phyloP scores from a whole-genome alignment of 2,113 vertebrate genomes.

The Salminus brasiliensis region DNA sequence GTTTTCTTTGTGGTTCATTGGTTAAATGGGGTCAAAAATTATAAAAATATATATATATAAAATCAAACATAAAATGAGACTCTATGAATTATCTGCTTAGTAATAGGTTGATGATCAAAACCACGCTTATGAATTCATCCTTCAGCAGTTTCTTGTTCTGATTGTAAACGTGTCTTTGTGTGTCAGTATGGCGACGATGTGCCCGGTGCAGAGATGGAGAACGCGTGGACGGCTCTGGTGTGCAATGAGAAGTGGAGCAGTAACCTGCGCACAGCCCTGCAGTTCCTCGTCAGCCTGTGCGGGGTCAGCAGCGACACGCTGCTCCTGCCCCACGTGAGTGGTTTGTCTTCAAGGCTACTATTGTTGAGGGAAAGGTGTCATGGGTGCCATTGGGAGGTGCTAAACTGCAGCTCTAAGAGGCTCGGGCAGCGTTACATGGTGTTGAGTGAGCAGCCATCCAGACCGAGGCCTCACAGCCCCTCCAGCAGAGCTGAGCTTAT shows the following conservation, averaged over 20 bases:
- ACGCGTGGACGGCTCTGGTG: conserved; percentile 94
- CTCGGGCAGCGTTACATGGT: too few species aligned
- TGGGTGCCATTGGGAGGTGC: background rate
- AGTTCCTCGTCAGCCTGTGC: conserved; percentile 95
- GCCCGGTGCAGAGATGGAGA: conserved; percentile 94
- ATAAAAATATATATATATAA: too few species aligned
- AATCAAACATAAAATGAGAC: too few species aligned
- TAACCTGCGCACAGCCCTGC: conserved; percentile 89
- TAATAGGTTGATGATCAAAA: too few species aligned
- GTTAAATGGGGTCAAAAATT: too few species aligned
- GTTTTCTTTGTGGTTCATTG: too few species aligned
- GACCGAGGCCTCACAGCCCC: background rate
- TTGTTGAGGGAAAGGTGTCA: background rate
- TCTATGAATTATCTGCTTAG: too few species aligned
- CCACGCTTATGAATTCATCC: too few species aligned
- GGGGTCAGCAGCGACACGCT: conserved; percentile 96
- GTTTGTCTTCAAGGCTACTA: background rate
- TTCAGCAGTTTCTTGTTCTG: too few species aligned
- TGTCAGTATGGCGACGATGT: conserved; percentile 95
- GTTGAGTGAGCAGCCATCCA: too few species aligned
- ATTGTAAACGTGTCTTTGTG: background rate
- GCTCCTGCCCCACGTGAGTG: conserved; percentile 90
- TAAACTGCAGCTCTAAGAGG: too few species aligned
- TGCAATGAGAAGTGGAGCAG: conserved; percentile 96
- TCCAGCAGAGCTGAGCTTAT: background rate